Conservation (phyloP, 1,140 invertebrate genomes). For the Colletes gigas region DNA sequence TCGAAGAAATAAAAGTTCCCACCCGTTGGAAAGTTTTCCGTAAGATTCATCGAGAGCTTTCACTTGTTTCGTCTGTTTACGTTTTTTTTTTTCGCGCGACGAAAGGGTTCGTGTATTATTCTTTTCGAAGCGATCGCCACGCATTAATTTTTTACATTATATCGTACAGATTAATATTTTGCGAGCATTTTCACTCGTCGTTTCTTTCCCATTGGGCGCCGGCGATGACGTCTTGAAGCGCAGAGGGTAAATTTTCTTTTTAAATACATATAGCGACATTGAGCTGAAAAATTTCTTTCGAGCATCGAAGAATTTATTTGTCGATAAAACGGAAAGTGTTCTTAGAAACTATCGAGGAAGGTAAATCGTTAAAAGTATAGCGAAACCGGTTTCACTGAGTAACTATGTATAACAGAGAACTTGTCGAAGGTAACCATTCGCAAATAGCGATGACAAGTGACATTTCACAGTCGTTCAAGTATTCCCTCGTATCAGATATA, state of each 20-base stretch:
- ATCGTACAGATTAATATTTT: neutral
- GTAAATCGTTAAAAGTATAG: too few relatives aligned
- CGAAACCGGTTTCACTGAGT: too few relatives aligned
- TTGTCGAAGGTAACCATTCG: neutral
- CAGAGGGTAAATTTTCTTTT: too few relatives aligned
- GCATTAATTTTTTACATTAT: neutral
- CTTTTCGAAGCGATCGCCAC: neutral
- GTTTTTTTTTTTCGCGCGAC: neutral
- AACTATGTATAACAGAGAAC: too few relatives aligned
- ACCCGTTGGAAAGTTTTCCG: neutral
- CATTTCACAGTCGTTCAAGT: neutral
- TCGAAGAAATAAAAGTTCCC: constrained; percentile 21
- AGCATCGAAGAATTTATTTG: too few relatives aligned
- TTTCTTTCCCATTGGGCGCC: too few relatives aligned
- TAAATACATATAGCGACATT: too few relatives aligned
- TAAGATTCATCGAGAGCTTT: constrained; percentile 8
- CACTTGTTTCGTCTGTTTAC: constrained; percentile 10
- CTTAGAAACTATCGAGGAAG: too few relatives aligned
- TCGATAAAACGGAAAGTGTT: too few relatives aligned
- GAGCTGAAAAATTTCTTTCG: too few relatives aligned
- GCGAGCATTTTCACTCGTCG: neutral
- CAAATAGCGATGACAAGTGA: constrained; percentile 2
- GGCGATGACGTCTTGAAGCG: too few relatives aligned
- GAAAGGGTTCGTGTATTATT: neutral
- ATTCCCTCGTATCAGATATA: constrained; percentile 22